Conservation (phyloP, 2,888 invertebrate species). For the Meteorus cinctellus region DNA sequence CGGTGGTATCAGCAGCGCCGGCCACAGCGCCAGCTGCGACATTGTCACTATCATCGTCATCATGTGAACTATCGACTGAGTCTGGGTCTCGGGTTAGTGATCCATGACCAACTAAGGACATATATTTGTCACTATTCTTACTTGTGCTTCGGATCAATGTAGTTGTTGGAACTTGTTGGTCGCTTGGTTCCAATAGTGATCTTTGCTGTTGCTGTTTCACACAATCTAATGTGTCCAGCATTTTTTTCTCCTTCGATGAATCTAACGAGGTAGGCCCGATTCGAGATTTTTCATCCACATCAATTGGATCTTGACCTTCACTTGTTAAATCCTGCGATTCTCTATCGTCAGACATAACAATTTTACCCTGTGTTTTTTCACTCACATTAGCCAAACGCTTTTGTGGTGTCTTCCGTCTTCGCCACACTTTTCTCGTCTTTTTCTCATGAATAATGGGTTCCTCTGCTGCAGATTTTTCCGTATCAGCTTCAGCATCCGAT, state of each 20-base stretch:
- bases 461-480: constrained; percentile 75
- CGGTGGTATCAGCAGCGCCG: constrained; percentile 64
- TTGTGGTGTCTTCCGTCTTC: constrained; percentile 78
- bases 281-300: constrained; percentile 47
- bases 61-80: constrained; percentile 69
- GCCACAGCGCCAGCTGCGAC: constrained; percentile 59
- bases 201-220: constrained; percentile 65
- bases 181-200: constrained; percentile 63
- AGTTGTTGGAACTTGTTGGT: constrained; percentile 65
- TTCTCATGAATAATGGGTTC: constrained; percentile 75
- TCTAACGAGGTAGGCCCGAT: constrained; percentile 50
- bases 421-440: constrained; percentile 78
- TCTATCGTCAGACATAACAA: constrained; percentile 56
- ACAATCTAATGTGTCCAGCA: constrained; percentile 63
- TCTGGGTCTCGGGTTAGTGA: constrained; percentile 60
- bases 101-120: constrained; percentile 49
- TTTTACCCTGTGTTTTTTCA: constrained; percentile 57
- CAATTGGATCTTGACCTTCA: constrained; percentile 53
- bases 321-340: constrained; percentile 57
- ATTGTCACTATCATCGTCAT: constrained; percentile 69
- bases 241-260: constrained; percentile 53
- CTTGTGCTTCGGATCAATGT: constrained; percentile 59
- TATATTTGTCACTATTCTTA: constrained; percentile 58
- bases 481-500: constrained; percentile 72
- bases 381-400: constrained; percentile 62